These are phyloP conservation scores for Metopolophium dirhodum DNA, from an alignment of 1,140 invertebrate genomes.

Conservation along the genomic window DNA sequence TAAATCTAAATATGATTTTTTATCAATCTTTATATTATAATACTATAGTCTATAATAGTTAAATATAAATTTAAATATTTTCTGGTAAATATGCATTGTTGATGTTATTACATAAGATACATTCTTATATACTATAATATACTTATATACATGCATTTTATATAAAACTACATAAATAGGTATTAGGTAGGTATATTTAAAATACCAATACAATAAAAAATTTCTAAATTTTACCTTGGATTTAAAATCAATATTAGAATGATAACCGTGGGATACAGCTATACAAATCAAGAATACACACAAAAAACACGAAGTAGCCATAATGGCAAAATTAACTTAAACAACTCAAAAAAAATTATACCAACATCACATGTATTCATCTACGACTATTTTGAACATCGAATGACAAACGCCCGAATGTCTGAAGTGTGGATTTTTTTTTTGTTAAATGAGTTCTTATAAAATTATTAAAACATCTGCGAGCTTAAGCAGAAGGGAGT, in stretches of 20 bases:
- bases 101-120: neutral
- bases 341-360: neutral
- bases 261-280: neutral
- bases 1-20: neutral
- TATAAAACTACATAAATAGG: no score
- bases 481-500: constrained; percentile 39
- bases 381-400: constrained; percentile 1
- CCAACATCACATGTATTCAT: neutral
- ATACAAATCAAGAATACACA: no score
- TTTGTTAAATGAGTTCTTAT: constrained; percentile 16
- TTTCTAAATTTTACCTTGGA: neutral
- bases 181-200: neutral
- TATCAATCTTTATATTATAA: neutral
- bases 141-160: neutral
- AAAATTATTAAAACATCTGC: constrained; percentile 46
- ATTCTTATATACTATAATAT: no score
- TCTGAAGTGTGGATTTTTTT: constrained; percentile 16
- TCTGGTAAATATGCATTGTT: neutral
- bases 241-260: neutral
- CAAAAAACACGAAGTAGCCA: neutral
- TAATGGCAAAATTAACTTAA: neutral
- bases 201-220: neutral
- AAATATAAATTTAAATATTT: neutral
- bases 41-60: neutral
- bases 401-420: neutral